phyloP scores from a whole-genome alignment of 2,113 vertebrate genomes.

The Eudyptes chrysolophus region DNA sequence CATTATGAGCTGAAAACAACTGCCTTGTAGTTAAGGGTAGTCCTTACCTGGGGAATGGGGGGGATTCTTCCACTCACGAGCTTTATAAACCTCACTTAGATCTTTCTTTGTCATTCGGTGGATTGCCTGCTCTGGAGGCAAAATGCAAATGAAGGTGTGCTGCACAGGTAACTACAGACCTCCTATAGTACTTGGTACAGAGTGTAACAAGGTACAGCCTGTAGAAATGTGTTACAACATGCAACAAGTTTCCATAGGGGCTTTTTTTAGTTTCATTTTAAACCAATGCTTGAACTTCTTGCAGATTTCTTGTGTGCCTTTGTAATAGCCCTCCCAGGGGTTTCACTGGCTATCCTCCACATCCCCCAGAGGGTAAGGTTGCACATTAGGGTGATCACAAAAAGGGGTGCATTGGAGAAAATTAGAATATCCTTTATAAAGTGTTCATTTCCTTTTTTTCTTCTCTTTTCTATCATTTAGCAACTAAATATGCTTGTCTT shows the following conservation, averaged over 20 bases:
- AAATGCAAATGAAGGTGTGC: background rate
- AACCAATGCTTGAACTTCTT: background rate
- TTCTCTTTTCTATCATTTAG: background rate
- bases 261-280: background rate
- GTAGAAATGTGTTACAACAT: background rate
- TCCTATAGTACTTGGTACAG: background rate
- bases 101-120: background rate
- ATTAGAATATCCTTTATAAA: background rate
- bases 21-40: background rate
- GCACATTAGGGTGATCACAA: background rate
- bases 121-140: background rate
- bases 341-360: background rate
- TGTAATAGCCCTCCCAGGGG: background rate
- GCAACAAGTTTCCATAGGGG: background rate
- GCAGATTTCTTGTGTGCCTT: background rate
- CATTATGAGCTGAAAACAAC: background rate
- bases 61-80: background rate
- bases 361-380: background rate
- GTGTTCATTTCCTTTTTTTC: background rate
- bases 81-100: background rate
- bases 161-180: background rate
- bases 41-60: background rate
- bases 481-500: background rate
- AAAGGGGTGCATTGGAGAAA: background rate
- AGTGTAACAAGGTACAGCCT: background rate